Base-by-base conservation (phyloP, 2,797 vertebrate species). In the Chaenodraco wilsoni region DNA sequence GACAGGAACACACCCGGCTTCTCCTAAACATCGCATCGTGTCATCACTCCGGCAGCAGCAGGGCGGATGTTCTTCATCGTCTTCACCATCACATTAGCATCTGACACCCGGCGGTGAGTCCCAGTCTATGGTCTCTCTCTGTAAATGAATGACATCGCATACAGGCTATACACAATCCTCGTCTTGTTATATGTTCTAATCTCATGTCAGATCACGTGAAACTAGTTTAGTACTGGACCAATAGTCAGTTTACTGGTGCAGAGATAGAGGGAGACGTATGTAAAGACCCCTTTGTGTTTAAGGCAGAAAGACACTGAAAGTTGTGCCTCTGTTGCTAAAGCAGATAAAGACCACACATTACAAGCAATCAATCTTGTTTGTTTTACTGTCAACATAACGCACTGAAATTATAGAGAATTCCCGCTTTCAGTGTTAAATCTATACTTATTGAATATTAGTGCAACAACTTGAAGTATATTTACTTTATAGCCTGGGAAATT, bases 31-130 rank as follows among this genome's bases (percentile, higher is more conserved):
- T 55, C 13, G 48, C 5, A 5, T 31, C 16, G 8, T 37, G 1
- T 58, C 15, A 9, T 23, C 4, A 4, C 62, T 23, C 12, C 61
- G 12, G 40, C n/a, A 46, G 14, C 70, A 50, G 13, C 65, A 48
- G 72, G 55, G 12, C 87, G 84, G 80, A 90, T 89, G 82, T 79
- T 63, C 65, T 41, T 66, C 76, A 4, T 43, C 73, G 56, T 33
- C 81, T 12, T 7, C 68, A 41, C 55, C 68, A 17, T 78, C 79
- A 23, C 68, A 27, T 3, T 60, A 41, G 68, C 65, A 21, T 65
- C 77, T 62, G 82, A 83, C 82, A 73, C 4, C 71, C 41, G 70
- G 76, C 45, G 92, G 94, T 94, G 85, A 93, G 93, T 92, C 23
- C 2, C 23, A 23, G 23, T 23, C 23, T 23, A 23, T 23, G 23